Percentiles rank a stretch among this genome's conserved stretches.
These are phyloP conservation scores for Urocitellus parryii DNA, from an alignment of 2,113 vertebrate species.

Conservation along the genomic window DNA sequence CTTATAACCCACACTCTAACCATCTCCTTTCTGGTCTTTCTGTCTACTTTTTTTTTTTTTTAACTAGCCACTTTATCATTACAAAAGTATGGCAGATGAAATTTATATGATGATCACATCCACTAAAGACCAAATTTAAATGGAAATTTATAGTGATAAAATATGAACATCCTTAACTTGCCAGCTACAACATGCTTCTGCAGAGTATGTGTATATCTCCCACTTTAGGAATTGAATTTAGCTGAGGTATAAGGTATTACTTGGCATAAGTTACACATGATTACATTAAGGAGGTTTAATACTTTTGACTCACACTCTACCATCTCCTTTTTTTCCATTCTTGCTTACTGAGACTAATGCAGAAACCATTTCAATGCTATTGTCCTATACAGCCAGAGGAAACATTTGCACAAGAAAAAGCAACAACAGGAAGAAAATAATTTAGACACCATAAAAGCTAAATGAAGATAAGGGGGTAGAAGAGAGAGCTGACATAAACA, in stretches of 20 bases:
- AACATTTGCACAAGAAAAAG: slow-evolving; percentile 65
- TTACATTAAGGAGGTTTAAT: neutral
- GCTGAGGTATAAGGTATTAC: neutral
- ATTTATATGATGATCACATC: neutral
- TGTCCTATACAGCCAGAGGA: slow-evolving; percentile 62
- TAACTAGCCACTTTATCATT: neutral
- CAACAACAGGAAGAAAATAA: slow-evolving; percentile 63
- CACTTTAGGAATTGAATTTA: neutral
- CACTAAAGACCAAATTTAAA: slow-evolving; percentile 16
- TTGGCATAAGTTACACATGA: neutral
- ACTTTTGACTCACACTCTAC: neutral
- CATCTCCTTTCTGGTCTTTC: neutral
- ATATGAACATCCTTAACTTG: neutral
- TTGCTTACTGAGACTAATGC: slow-evolving; percentile 68
- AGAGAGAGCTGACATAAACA: neutral
- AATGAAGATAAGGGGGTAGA: slow-evolving; percentile 23
- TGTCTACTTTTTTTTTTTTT: neutral
- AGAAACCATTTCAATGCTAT: slow-evolving; percentile 68
- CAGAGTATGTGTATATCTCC: neutral
- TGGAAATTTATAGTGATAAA: slow-evolving; percentile 13
- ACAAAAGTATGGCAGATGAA: neutral
- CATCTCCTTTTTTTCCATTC: slow-evolving; percentile 46
- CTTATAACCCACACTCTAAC: neutral
- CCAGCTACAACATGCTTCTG: neutral
- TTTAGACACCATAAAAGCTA: slow-evolving; percentile 65